Evolutionary conservation across 2,797 vertebrate species (phyloP).

Genomic region (Takifugu rubripes): DNA sequence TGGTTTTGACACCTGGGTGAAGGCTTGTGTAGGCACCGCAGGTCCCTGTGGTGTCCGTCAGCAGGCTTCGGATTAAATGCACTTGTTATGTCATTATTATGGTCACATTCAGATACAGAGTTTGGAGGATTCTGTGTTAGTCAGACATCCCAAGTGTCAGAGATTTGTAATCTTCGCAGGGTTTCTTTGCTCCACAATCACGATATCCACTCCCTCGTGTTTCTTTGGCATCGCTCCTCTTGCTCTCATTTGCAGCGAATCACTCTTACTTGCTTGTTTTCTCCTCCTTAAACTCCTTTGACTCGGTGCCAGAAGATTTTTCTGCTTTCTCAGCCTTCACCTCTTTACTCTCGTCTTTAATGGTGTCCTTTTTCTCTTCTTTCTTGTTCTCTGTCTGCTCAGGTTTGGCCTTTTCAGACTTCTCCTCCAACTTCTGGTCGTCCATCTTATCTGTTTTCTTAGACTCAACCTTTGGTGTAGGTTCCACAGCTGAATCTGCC

Average conservation of each 20-base stretch:
- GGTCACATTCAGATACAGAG: conserved; percentile 80
- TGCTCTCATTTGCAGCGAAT: conserved; percentile 13
- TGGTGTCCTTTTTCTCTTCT: conserved; percentile 28
- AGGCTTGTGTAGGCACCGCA: conserved; percentile 53
- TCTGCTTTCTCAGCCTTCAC: conserved; percentile 72
- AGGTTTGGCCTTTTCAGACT: conserved; percentile 34
- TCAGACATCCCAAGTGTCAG: conserved; percentile 80
- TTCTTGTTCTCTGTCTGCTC: conserved; percentile 65
- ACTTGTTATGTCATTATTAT: conserved; percentile 77
- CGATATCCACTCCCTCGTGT: conserved; percentile 68
- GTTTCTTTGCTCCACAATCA: conserved; percentile 70
- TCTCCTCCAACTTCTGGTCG: not conserved
- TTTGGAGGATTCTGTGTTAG: conserved; percentile 78
- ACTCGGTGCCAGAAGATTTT: conserved; percentile 81
- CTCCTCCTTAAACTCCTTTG: conserved; percentile 76
- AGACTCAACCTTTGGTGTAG: not conserved
- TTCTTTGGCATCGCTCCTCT: conserved; percentile 61
- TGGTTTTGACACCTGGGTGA: conserved; percentile 55
- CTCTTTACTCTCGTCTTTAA: conserved; percentile 56
- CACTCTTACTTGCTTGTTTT: conserved; percentile 74
- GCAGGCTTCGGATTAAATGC: conserved; percentile 80
- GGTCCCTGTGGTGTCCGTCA: conserved; percentile 38
- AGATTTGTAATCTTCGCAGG: conserved; percentile 63
- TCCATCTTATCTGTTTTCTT: not conserved
- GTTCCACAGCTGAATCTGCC: not conserved